Conservation (phyloP, 2,797 vertebrate genomes). For the Anas acuta region DNA sequence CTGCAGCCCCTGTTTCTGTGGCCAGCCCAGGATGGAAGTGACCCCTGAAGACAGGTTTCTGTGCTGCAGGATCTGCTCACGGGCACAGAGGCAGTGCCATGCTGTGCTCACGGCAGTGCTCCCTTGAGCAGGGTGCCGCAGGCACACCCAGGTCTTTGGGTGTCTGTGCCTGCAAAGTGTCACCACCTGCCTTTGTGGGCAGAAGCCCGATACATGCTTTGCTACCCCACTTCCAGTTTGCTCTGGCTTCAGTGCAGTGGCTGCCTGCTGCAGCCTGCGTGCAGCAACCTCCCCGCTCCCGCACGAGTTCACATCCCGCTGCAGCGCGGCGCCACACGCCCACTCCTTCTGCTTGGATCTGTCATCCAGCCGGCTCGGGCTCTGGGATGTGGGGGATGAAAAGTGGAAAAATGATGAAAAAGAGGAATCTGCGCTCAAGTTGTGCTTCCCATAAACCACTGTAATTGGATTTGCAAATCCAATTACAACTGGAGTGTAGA, state of each 20-base stretch:
- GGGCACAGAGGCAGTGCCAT: rapidly evolving
- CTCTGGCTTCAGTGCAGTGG: background rate
- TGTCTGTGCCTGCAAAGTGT: too few species aligned
- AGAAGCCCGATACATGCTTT: background rate
- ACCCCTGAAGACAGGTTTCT: background rate
- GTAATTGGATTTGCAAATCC: background rate
- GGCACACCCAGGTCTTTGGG: rapidly evolving
- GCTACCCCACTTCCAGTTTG: background rate
- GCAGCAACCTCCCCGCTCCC: background rate
- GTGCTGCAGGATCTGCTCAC: rapidly evolving
- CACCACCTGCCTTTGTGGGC: background rate
- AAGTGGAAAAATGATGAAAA: background rate
- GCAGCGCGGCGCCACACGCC: rapidly evolving
- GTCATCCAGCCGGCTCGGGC: background rate
- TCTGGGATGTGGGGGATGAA: background rate
- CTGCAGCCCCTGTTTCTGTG: background rate
- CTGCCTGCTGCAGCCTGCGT: rapidly evolving
- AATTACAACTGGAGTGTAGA: background rate
- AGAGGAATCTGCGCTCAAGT: background rate
- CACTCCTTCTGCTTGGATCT: background rate
- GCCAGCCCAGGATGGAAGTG: background rate
- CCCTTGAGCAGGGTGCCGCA: too few species aligned
- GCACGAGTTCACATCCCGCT: background rate
- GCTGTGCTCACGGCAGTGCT: rapidly evolving
- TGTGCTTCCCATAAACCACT: background rate